Percentiles rank a stretch among this genome's conserved stretches.
Conservation (phyloP, 2,113 vertebrate species). For the Carassius carassius region DNA sequence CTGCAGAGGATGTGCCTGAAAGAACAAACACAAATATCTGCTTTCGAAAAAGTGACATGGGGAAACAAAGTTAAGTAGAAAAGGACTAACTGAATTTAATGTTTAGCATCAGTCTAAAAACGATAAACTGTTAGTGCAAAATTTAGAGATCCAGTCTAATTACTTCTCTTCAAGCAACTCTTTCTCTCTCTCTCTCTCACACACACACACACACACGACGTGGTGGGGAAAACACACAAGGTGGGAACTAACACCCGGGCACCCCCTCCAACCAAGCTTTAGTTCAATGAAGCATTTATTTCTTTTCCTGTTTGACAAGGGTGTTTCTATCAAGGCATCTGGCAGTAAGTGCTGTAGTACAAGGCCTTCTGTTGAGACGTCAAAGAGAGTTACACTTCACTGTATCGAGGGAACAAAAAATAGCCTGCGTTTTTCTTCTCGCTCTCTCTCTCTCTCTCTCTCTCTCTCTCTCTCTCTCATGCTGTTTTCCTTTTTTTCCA, state of each 20-base stretch:
- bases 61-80: not conserved
- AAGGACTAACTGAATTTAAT: conserved; percentile 1
- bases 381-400: conserved; percentile 74
- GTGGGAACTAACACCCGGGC: conserved; percentile 33
- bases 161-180: not conserved
- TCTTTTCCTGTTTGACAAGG: conserved; percentile 77
- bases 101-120: conserved; percentile 3
- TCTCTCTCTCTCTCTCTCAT: conserved; percentile 16
- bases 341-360: conserved; percentile 73
- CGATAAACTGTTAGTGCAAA: not conserved
- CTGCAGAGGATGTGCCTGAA: conserved; percentile 70
- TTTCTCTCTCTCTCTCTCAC: too few relatives aligned
- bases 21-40: conserved; percentile 77
- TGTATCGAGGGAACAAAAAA: conserved; percentile 68
- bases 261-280: conserved; percentile 62
- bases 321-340: conserved; percentile 76
- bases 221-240: conserved; percentile 29
- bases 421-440: conserved; percentile 61
- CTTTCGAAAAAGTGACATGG: conserved; percentile 59
- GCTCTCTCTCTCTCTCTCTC: not conserved
- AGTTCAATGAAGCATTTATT: conserved; percentile 79
- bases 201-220: not conserved
- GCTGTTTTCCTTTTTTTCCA: conserved; percentile 43
- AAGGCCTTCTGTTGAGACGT: conserved; percentile 75
- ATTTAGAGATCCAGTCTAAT: not conserved